A percentile compares a stretch with the other conserved stretches of the same genome.
Evolutionary conservation across 2,888 invertebrate genomes (phyloP).

Genomic region (Andricus quercusramuli): DNA sequence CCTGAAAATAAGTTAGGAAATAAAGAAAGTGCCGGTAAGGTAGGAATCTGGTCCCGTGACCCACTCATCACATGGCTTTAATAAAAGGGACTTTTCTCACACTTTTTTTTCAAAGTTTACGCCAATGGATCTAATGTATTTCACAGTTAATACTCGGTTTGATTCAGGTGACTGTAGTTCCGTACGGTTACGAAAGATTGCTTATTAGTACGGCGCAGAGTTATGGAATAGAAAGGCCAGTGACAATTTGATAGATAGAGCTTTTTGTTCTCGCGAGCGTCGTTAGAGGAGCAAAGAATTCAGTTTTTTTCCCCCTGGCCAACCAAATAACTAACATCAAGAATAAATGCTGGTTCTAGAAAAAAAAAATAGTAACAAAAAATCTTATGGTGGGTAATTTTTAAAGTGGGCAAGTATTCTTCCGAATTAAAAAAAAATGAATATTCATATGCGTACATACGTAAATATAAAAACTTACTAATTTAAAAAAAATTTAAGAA

Average conservation of each 20-base stretch:
- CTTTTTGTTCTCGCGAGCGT: constrained; percentile 52
- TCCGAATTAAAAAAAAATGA: background rate
- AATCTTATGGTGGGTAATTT: background rate
- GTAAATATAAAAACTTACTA: no score
- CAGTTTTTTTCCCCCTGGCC: constrained; percentile 57
- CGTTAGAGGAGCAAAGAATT: constrained; percentile 46
- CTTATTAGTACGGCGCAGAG: constrained; percentile 33
- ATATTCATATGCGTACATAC: no score
- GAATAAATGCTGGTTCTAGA: background rate
- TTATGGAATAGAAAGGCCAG: constrained; percentile 65
- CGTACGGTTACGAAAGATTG: constrained; percentile 25
- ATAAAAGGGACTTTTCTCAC: no score
- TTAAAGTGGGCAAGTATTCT: background rate
- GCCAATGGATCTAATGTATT: no score
- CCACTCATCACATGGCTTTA: no score
- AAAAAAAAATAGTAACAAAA: background rate
- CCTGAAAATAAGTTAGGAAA: no score
- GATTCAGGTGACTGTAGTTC: background rate
- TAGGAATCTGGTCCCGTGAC: no score
- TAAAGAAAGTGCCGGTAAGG: no score
- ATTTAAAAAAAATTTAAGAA: no score
- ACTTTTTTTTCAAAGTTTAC: no score
- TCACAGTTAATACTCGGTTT: background rate
- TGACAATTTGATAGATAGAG: constrained; percentile 76
- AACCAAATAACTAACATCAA: constrained; percentile 63